These are phyloP conservation scores for Thalassophryne amazonica DNA, from an alignment of 2,797 vertebrate genomes.

Conservation along the genomic window DNA sequence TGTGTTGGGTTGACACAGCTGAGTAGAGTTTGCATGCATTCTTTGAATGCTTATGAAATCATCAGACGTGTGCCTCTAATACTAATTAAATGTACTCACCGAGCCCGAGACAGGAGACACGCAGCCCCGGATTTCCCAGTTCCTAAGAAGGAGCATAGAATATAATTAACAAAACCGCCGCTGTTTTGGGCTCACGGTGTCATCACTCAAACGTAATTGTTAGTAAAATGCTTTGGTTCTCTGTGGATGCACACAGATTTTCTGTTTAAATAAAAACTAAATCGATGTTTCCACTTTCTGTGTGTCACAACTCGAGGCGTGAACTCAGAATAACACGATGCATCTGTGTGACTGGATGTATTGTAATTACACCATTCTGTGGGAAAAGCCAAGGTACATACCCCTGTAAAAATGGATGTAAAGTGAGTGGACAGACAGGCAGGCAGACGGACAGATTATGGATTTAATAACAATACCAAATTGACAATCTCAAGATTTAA, in stretches of 20 bases:
- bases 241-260: neutral
- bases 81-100: constrained; percentile 84
- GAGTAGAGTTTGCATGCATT: constrained; percentile 14
- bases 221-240: neutral
- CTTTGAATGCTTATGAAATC: constrained; percentile 30
- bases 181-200: constrained; percentile 14
- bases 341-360: constrained; percentile 4
- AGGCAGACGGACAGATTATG: no score
- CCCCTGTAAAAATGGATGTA: no score
- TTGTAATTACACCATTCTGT: constrained; percentile 4
- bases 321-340: neutral
- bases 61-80: constrained; percentile 30
- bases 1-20: no score
- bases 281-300: neutral
- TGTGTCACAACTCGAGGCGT: neutral
- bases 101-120: constrained; percentile 95
- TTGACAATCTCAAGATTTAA: no score
- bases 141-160: constrained; percentile 78
- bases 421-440: no score
- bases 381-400: no score
- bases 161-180: constrained; percentile 7
- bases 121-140: constrained; percentile 96
- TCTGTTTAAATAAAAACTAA: neutral
- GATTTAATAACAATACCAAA: neutral
- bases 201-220: constrained; percentile 7